Evolutionary conservation across 1,140 invertebrate species (phyloP).

Genomic region (Macrobrachium rosenbergii): DNA sequence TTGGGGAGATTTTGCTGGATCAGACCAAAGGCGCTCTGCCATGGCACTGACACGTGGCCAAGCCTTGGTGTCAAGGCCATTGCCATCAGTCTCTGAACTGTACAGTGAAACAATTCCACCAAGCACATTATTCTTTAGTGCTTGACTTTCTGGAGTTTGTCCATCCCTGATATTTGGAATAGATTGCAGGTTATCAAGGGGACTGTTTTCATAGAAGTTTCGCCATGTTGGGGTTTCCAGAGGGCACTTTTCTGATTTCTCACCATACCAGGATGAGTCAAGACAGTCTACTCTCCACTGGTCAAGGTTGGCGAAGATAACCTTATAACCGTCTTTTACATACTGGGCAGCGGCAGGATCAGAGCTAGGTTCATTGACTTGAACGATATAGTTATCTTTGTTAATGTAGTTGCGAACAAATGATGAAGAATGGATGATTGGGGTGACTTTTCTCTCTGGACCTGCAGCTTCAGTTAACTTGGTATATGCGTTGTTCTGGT

Average conservation of each 20-base stretch:
- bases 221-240: conserved; percentile 76
- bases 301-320: conserved; percentile 89
- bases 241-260: conserved; percentile 38
- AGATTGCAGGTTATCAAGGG: conserved; percentile 69
- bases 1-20: conserved; percentile 72
- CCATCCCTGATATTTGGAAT: no score
- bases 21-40: conserved; percentile 83
- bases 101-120: conserved; percentile 85
- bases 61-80: conserved; percentile 32
- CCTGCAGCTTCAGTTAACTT: conserved; percentile 41
- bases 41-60: conserved; percentile 73
- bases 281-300: conserved; percentile 88
- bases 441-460: background rate
- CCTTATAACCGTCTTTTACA: conserved; percentile 78
- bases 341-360: conserved; percentile 78
- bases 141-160: no score
- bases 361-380: conserved; percentile 67
- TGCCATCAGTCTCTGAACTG: conserved; percentile 73
- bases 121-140: conserved; percentile 70
- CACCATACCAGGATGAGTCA: conserved; percentile 82
- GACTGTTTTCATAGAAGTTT: conserved; percentile 84
- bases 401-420: conserved; percentile 75
- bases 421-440: conserved; percentile 83
- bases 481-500: conserved; percentile 44
- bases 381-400: conserved; percentile 79